These are phyloP conservation scores for Polypterus senegalus DNA, from an alignment of 2,113 vertebrate species.

Conservation along the genomic window DNA sequence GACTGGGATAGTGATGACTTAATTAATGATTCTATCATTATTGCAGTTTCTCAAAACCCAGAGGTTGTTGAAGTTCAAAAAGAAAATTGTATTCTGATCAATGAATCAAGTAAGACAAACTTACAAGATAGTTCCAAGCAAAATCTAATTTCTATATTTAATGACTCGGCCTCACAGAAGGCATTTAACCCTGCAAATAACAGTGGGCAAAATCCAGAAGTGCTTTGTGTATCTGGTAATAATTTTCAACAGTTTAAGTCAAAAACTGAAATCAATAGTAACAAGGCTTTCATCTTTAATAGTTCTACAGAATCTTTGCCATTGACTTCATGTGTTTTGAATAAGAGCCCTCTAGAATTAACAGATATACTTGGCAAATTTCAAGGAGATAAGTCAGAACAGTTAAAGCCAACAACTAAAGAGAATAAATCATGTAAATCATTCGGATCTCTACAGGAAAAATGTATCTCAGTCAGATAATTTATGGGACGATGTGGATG, in stretches of 20 bases:
- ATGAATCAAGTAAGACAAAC: no score
- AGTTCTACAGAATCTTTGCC: slow-evolving; percentile 14
- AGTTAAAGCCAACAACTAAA: slow-evolving; percentile 21
- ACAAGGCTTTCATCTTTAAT: neutral
- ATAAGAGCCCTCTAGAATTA: slow-evolving; percentile 13
- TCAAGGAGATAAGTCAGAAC: slow-evolving; percentile 21
- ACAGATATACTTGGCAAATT: slow-evolving; percentile 9
- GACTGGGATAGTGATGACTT: slow-evolving; percentile 72
- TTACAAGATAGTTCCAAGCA: no score
- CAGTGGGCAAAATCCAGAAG: no score
- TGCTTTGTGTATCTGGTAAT: no score
- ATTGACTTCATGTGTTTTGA: slow-evolving; percentile 22
- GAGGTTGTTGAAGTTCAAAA: slow-evolving; percentile 27
- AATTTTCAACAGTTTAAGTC: no score
- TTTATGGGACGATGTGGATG: slow-evolving; percentile 61
- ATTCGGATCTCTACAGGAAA: slow-evolving; percentile 39
- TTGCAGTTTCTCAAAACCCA: slow-evolving; percentile 58
- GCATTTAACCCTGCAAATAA: no score
- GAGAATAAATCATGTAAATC: slow-evolving; percentile 46
- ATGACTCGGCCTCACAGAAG: no score
- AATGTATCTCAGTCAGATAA: slow-evolving; percentile 41
- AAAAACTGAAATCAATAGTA: no score
- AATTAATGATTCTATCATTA: slow-evolving; percentile 59
- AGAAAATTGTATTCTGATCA: neutral
- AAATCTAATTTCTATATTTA: no score